These are phyloP conservation scores for Lampropteryx suffumata DNA, from an alignment of 2,888 invertebrate genomes.

Conservation along the genomic window DNA sequence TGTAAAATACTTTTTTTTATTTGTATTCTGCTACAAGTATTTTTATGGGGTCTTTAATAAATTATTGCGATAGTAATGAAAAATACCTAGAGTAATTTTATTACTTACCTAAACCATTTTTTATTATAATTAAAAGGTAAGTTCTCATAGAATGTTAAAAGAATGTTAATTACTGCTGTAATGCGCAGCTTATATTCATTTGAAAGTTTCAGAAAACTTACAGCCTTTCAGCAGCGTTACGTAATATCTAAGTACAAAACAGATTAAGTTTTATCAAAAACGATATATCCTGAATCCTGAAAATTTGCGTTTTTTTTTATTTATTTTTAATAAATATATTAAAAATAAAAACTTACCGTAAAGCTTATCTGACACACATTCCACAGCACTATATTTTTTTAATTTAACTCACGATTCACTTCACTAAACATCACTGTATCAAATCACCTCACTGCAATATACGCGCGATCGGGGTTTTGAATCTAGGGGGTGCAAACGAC, in stretches of 20 bases:
- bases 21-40: too few species aligned
- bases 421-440: slow-evolving; percentile 8
- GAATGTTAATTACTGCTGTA: too few species aligned
- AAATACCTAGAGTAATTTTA: too few species aligned
- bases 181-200: neutral
- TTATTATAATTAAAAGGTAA: too few species aligned
- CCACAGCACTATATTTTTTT: slow-evolving; percentile 18
- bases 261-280: neutral
- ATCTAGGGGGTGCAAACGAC: slow-evolving; percentile 32
- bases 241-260: neutral
- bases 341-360: slow-evolving; percentile 23
- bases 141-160: too few species aligned
- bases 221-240: neutral
- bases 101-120: too few species aligned
- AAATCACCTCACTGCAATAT: slow-evolving; percentile 43
- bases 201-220: slow-evolving; percentile 5
- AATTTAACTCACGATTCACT: slow-evolving; percentile 4
- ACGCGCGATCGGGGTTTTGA: slow-evolving; percentile 31
- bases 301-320: neutral
- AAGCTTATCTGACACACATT: slow-evolving; percentile 26
- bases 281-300: too few species aligned
- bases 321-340: neutral
- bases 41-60: too few species aligned
- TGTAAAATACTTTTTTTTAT: too few species aligned
- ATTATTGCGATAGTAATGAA: too few species aligned